A percentile compares a stretch with the other conserved stretches of the same genome.
Conservation (phyloP, 2,888 invertebrate species). For the Ptychoptera albimana region DNA sequence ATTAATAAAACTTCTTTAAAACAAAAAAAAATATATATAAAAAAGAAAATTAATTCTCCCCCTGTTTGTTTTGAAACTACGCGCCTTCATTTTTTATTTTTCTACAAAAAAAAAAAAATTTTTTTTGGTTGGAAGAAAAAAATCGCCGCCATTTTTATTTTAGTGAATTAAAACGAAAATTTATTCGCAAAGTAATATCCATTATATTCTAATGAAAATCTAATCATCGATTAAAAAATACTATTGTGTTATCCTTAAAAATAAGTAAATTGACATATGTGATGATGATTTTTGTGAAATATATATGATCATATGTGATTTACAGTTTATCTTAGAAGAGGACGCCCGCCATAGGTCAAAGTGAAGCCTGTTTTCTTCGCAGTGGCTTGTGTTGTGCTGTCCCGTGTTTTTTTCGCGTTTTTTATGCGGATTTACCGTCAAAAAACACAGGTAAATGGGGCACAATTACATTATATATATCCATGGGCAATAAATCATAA, state of each 20-base stretch:
- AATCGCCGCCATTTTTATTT: too few relatives aligned
- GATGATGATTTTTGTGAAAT: constrained; percentile 4
- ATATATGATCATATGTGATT: constrained; percentile 3
- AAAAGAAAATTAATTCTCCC: too few relatives aligned
- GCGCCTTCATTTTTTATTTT: too few relatives aligned
- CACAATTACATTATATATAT: constrained; percentile 35
- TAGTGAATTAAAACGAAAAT: too few relatives aligned
- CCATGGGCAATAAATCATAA: constrained; percentile 22
- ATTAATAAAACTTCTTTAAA: too few relatives aligned
- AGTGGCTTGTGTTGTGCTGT: constrained; percentile 38
- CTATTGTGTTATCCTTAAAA: constrained; percentile 2
- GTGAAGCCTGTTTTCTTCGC: constrained; percentile 30
- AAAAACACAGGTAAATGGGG: constrained; percentile 30
- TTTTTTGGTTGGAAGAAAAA: too few relatives aligned
- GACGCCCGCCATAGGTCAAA: constrained; percentile 6
- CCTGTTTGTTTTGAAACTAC: too few relatives aligned
- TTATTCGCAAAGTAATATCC: too few relatives aligned
- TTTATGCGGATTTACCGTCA: constrained; percentile 30
- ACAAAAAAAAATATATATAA: too few relatives aligned
- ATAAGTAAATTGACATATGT: constrained; percentile 4
- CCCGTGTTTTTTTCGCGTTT: constrained; percentile 31
- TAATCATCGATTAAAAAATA: constrained; percentile 3
- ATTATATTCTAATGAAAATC: too few relatives aligned
- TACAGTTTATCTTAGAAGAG: constrained; percentile 2
- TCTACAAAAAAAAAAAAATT: too few relatives aligned